Evolutionary conservation across 1,140 invertebrate genomes (phyloP), one percentile per base, ranked within the genome.

Genomic region (Gerris buenoi): DNA sequence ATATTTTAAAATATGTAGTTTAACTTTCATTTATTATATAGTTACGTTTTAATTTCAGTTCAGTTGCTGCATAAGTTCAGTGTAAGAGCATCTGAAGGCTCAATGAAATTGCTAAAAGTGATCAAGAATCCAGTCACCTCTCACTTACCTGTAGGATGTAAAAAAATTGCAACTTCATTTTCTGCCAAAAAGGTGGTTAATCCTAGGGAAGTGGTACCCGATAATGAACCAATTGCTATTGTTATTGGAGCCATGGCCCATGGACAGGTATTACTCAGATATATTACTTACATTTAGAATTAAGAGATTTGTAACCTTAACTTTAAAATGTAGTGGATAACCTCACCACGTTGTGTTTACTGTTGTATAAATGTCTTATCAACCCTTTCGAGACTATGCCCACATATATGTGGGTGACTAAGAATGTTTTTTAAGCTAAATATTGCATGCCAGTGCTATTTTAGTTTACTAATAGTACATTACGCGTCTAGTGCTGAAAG

Each of bases 201-300:
- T 74, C 86, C 89, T 57, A 77, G 83, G 66, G 90, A 95, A 63
- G 74, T 98, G 14, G 91, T 95, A 15, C 89, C 90, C 5, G 77
- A 80, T 27, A 78, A 85, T 68, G 89, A 94, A 72, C 93, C 94
- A 18, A 84, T 97, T 68, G 94, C 88, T 0, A 80, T 99, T 69
- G 87, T 98, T 2, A 82, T 99, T 70, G 97, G 97, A 59, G 95
- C 96, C 1, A 97, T 99, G 87, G 95, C 96, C 2, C 94, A 97
- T 80, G 97, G 97, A 67, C 90, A 89, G 77, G 87, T 89, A 77
- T 78, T 68, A n/a, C n/a, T n/a, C n/a, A n/a, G n/a, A n/a, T n/a
- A n/a, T n/a, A n/a, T n/a, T n/a, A n/a, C n/a, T n/a, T n/a, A n/a
- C n/a, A n/a, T n/a, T n/a, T n/a, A n/a, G n/a, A n/a, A n/a, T n/a